Evolutionary conservation across 2,888 invertebrate species (phyloP), one percentile per base, ranked within the genome.

Genomic region (Ochropleura leucogaster): DNA sequence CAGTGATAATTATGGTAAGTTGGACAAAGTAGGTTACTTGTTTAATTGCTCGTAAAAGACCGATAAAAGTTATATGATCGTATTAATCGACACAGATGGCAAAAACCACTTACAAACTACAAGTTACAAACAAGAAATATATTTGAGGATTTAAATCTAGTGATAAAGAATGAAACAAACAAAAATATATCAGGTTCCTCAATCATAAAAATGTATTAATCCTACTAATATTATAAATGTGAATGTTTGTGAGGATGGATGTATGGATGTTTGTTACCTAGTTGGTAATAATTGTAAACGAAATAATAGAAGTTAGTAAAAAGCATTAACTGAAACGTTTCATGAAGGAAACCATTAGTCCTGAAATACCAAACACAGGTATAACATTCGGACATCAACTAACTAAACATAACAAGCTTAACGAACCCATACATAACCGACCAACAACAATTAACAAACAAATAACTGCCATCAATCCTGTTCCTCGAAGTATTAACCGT

Each of bases 391-490:
- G 30, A 30, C 12, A 46, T 10, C 40, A 40, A 59, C n/a, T 46
- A 6, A 62, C 4, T 59, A 16, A 77, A 18, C 49, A 57, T 49
- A 63, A 47, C 47, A 53, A 64, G 51, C 63, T 30, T 66, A 74
- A 83, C 68, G 57, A 83, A 51, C 69, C 78, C 60, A 78, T 65
- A 65, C 59, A 60, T 60, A 63, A 63, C 64, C 40, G 46, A 49
- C 46, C 10, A 72, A 77, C 55, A 69, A 74, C 55, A 69, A 74
- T 73, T 74, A 79, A 62, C 65, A 40, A 74, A 72, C 49, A 71
- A 59, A 75, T 75, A 62, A 62, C 55, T 74, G n/a, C 57, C 40
- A 77, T 80, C 47, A 68, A 83, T 75, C 60, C 44, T 60, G 47
- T 0, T 51, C 12, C 49, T 74, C 42, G 46, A 75, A 68, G 77